Evolutionary conservation across 2,113 vertebrate species (phyloP).

Genomic region (Myrmecobius fasciatus): DNA sequence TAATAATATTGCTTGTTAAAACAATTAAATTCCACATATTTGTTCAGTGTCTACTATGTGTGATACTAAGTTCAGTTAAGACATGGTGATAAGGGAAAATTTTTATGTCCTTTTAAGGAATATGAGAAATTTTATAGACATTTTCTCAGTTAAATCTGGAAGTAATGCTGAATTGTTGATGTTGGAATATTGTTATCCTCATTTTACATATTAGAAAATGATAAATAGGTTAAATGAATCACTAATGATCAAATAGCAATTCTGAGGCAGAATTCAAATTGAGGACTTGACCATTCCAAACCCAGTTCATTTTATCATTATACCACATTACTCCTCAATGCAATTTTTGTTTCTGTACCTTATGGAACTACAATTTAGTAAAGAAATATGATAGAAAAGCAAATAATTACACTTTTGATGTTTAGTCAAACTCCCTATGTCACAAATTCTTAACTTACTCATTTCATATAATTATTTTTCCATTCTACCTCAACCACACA

Average conservation of each 20-base stretch:
- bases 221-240: background rate
- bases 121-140: background rate
- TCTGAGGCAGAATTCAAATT: background rate
- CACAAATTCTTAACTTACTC: background rate
- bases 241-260: background rate
- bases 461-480: no score
- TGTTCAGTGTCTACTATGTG: background rate
- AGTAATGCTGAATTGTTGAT: background rate
- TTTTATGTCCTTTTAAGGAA: background rate
- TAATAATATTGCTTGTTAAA: background rate
- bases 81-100: background rate
- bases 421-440: background rate
- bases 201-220: background rate
- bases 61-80: background rate
- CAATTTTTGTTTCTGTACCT: background rate
- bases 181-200: background rate
- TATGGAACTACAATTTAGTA: background rate
- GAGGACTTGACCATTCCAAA: background rate
- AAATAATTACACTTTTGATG: no score
- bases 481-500: background rate
- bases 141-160: background rate
- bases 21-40: background rate
- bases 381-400: background rate
- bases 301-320: background rate
- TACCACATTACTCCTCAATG: no score